Base-by-base conservation (phyloP, 2,113 vertebrate species). In the Abramis brama region DNA sequence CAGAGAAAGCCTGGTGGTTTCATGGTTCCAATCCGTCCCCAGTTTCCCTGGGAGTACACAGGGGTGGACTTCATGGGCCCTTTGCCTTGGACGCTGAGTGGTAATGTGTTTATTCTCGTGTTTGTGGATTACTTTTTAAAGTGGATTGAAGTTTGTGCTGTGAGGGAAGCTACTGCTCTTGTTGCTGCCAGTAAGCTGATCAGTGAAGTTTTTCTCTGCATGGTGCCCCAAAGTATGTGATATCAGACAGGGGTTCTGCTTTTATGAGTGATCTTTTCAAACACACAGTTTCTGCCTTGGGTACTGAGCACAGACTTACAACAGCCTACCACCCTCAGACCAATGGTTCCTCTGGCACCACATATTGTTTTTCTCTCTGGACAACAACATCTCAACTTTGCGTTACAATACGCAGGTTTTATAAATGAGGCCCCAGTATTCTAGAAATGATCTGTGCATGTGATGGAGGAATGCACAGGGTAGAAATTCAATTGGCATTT, bases 261-360 rank as follows among this genome's bases (percentile, higher is more conserved):
- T 84, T 87, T 47, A 17, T 80, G 12, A 84, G 86, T 52, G 55
- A 87, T 10, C 43, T 87, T 13, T 87, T 81, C 33, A 30, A 30
- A 30, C 30, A 30, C 30, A 30, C 30, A 30, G 30, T 30, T 30
- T 30, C 30, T 30, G 30, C 30, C 4, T 50, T 87, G 6, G 43
- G 30, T 30, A 30, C 75, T 21, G 68, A 77, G n/a, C 83, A 87
- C 21, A 25, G 71, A 5, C 83, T 87, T 2, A 84, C 39, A 0
- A 82, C 71, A 17, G 78, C 77, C 13, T 88, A 85, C 30, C 87
- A 85, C 59, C 57, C 82, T 0, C 83, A 85, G 43, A 82, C 78
- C 1, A 85, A 82, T 52, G 55, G n/a, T n/a, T n/a, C n/a, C n/a
- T n/a, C n/a, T n/a, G n/a, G n/a, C n/a, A n/a, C n/a, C n/a, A n/a